These are phyloP conservation scores for Orientallactaga sibirica DNA, from an alignment of 2,797 vertebrate genomes.

Conservation along the genomic window DNA sequence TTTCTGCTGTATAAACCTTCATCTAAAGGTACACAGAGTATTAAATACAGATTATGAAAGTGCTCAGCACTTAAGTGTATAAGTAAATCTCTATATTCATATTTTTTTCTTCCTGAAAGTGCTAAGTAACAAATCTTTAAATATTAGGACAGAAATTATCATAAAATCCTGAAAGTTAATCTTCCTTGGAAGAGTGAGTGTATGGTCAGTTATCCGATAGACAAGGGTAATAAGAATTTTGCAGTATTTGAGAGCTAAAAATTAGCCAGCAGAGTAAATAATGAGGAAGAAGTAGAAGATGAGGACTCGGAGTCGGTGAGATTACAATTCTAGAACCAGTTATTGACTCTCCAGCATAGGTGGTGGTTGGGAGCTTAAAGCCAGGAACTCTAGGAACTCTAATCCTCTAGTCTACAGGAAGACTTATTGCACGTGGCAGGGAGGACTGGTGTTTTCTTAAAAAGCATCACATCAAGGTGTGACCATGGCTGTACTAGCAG, in stretches of 20 bases:
- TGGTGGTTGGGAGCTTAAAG: neutral
- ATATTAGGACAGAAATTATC: neutral
- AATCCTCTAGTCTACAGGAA: neutral
- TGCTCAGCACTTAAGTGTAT: neutral
- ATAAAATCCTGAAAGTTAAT: neutral
- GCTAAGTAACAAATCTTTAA: slow-evolving; percentile 32
- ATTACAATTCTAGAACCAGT: neutral
- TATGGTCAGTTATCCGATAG: neutral
- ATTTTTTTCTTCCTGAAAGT: slow-evolving; percentile 1
- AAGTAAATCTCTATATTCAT: neutral
- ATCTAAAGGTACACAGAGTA: neutral
- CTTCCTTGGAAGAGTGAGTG: neutral
- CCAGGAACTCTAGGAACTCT: neutral
- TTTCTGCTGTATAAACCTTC: neutral
- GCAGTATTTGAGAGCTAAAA: neutral
- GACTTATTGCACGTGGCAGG: neutral
- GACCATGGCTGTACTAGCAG: neutral
- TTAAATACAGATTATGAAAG: slow-evolving; percentile 39
- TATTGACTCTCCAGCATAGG: neutral
- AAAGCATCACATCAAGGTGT: neutral
- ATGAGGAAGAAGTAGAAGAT: neutral
- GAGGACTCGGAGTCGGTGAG: neutral
- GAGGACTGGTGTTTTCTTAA: neutral
- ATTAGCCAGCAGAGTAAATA: neutral
- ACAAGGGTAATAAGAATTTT: slow-evolving; percentile 11